phyloP scores from a whole-genome alignment of 2,797 vertebrate genomes.

The Pogonophryne albipinna region DNA sequence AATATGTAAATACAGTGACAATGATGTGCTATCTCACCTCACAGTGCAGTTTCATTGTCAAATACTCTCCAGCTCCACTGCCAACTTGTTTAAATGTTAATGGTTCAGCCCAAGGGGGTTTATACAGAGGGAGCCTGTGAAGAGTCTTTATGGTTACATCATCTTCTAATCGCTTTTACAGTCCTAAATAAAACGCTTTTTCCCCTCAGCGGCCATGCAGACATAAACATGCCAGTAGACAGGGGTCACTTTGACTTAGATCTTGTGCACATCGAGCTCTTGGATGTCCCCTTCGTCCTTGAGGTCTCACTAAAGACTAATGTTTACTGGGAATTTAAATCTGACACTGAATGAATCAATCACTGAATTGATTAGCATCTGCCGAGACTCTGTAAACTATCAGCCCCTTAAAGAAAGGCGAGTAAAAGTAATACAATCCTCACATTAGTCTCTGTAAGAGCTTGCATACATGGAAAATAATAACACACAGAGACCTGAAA shows the following conservation, averaged over 20 bases:
- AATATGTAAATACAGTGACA: slow-evolving; percentile 76
- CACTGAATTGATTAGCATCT: slow-evolving; percentile 62
- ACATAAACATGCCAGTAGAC: slow-evolving; percentile 38
- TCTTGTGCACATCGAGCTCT: slow-evolving; percentile 10
- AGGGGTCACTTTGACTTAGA: slow-evolving; percentile 25
- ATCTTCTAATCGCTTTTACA: slow-evolving; percentile 42
- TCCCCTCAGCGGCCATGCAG: slow-evolving; percentile 22
- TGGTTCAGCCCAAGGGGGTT: slow-evolving; percentile 34
- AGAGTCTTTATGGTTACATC: slow-evolving; percentile 49
- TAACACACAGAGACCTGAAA: slow-evolving; percentile 6
- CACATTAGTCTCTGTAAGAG: slow-evolving; percentile 1
- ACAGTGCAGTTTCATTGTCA: slow-evolving; percentile 35
- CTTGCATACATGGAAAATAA: not conserved
- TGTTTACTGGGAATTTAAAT: slow-evolving; percentile 64
- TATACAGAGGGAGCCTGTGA: slow-evolving; percentile 36
- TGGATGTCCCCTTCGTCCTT: slow-evolving; percentile 47
- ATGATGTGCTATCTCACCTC: slow-evolving; percentile 45
- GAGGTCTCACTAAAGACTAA: slow-evolving; percentile 49
- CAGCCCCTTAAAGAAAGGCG: slow-evolving; percentile 13
- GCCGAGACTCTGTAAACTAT: slow-evolving; percentile 36
- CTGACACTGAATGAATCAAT: slow-evolving; percentile 68
- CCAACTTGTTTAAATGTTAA: slow-evolving; percentile 55
- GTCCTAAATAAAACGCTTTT: slow-evolving; percentile 33
- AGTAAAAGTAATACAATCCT: slow-evolving; percentile 38
- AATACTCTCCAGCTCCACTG: slow-evolving; percentile 42